Evolutionary conservation across 2,113 vertebrate species (phyloP).

Genomic region (Cichladusa arquata): DNA sequence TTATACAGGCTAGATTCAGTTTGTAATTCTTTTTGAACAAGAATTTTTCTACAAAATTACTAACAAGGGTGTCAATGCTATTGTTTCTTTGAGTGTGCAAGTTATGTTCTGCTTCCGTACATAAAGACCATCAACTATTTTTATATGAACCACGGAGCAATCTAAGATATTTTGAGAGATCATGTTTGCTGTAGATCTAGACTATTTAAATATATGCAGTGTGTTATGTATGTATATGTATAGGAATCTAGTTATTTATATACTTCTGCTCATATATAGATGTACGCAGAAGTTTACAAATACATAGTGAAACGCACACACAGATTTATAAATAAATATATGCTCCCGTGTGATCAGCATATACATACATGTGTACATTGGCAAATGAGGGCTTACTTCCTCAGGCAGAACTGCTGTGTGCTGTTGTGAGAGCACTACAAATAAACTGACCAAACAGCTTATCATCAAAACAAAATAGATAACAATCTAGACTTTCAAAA

Average conservation of each 20-base stretch:
- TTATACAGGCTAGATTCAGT: neutral
- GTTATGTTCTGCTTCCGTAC: neutral
- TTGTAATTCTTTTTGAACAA: conserved; percentile 14
- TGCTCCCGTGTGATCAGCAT: neutral
- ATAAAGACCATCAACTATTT: neutral
- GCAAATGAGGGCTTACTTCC: neutral
- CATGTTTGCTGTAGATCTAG: neutral
- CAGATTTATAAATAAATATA: neutral
- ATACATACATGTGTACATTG: neutral
- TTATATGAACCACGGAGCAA: neutral
- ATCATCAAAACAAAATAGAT: neutral
- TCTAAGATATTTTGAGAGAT: neutral
- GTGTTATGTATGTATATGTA: neutral
- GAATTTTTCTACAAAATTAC: neutral
- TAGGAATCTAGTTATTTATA: neutral
- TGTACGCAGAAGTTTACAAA: neutral
- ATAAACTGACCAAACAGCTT: neutral
- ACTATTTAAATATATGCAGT: neutral
- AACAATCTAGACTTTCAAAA: neutral
- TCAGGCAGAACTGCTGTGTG: neutral
- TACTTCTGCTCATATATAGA: neutral
- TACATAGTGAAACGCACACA: accelerated
- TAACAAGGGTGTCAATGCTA: neutral
- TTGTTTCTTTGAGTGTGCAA: neutral
- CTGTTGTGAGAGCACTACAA: neutral